These are phyloP conservation scores for Tangara arthus DNA, from an alignment of 2,797 vertebrate genomes.

Conservation along the genomic window DNA sequence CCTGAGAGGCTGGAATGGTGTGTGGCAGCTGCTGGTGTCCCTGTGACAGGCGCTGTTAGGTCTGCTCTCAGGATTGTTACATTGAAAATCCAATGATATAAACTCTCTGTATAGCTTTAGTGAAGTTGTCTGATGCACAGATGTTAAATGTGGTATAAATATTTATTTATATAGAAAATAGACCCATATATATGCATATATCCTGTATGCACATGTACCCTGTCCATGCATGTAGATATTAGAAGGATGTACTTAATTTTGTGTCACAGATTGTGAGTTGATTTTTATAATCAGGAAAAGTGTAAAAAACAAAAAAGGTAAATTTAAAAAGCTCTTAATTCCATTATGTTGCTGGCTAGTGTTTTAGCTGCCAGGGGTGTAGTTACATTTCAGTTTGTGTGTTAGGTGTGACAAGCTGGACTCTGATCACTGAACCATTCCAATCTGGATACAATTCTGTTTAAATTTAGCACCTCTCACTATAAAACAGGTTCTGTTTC, in stretches of 20 bases:
- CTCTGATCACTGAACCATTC: constrained; percentile 56
- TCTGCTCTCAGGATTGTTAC: background rate
- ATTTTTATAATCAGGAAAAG: constrained; percentile 43
- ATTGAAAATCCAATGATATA: background rate
- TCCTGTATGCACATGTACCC: background rate
- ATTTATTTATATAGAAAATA: constrained; percentile 32
- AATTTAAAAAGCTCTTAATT: constrained; percentile 18
- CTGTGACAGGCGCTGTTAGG: background rate
- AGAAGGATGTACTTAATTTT: constrained; percentile 33
- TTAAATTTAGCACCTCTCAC: background rate
- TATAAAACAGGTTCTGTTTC: background rate
- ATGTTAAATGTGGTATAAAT: constrained; percentile 64
- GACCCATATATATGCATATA: background rate
- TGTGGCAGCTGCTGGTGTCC: background rate
- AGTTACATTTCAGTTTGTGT: constrained; percentile 37
- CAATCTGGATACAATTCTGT: constrained; percentile 24
- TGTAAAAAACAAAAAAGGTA: background rate
- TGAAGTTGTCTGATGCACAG: background rate
- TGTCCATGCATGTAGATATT: background rate
- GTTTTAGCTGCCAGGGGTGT: constrained; percentile 19
- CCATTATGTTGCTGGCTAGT: constrained; percentile 52
- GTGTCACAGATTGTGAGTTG: constrained; percentile 3
- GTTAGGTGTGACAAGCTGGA: constrained; percentile 20
- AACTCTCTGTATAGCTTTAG: background rate
- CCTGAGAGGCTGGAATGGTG: background rate